phyloP scores from a whole-genome alignment of 2,888 invertebrate genomes.

The Colostygia pectinataria region DNA sequence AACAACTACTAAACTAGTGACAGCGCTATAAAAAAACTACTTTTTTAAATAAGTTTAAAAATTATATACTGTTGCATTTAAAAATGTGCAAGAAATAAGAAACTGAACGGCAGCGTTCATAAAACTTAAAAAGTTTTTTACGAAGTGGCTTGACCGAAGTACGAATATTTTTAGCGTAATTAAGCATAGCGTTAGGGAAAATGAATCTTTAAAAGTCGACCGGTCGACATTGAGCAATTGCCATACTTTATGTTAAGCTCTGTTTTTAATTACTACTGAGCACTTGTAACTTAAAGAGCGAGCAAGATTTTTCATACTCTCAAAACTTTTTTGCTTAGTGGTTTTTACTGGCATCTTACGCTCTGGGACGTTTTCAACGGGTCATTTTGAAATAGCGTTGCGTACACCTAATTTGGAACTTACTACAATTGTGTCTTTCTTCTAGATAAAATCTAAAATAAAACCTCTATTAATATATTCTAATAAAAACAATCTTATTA shows the following conservation, averaged over 20 bases:
- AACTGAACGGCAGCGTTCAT: neutral
- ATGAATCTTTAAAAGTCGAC: slow-evolving; percentile 58
- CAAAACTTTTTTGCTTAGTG: slow-evolving; percentile 23
- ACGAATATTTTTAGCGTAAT: slow-evolving; percentile 29
- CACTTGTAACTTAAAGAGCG: slow-evolving; percentile 50
- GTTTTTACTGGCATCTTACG: slow-evolving; percentile 7
- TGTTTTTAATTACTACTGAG: slow-evolving; percentile 74
- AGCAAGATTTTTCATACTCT: slow-evolving; percentile 49
- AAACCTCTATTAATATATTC: no score
- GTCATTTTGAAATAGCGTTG: slow-evolving; percentile 7
- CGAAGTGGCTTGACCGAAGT: slow-evolving; percentile 6
- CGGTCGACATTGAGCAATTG: slow-evolving; percentile 70
- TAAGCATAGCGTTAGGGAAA: slow-evolving; percentile 43
- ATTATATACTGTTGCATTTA: neutral
- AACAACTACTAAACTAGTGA: no score
- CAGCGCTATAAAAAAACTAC: no score
- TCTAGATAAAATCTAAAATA: no score
- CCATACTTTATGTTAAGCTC: slow-evolving; percentile 68
- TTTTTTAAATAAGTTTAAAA: no score
- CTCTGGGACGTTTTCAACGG: neutral
- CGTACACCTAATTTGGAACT: no score
- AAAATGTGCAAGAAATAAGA: neutral
- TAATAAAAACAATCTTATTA: no score
- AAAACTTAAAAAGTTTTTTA: neutral
- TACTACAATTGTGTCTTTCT: no score